Percentiles rank a stretch among this genome's conserved stretches.
Conservation (phyloP, 2,113 vertebrate genomes). For the Aviceda subcristata region DNA sequence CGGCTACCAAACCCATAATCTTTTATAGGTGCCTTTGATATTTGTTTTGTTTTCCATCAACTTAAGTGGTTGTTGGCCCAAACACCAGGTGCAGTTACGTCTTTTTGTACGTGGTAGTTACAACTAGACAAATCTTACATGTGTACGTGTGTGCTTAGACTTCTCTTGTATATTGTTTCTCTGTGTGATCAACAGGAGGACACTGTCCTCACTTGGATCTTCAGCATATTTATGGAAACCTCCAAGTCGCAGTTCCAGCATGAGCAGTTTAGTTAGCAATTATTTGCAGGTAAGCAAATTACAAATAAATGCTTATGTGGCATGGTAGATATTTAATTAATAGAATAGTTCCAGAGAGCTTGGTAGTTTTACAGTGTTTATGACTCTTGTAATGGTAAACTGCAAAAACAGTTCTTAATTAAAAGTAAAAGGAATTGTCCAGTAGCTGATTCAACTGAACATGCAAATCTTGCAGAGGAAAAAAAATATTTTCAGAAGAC, state of each 20-base stretch:
- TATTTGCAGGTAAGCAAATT: conserved; percentile 83
- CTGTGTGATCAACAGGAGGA: conserved; percentile 77
- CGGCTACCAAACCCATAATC: not conserved
- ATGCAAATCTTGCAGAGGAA: not conserved
- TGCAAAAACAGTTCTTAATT: not conserved
- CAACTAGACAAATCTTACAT: not conserved
- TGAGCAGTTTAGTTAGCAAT: conserved; percentile 89
- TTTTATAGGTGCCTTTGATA: not conserved
- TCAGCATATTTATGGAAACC: conserved; percentile 83
- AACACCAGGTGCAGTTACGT: not conserved
- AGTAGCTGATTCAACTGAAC: not conserved
- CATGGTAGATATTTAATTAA: not conserved
- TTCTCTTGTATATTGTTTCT: not conserved
- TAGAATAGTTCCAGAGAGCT: not conserved
- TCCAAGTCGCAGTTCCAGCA: conserved; percentile 92
- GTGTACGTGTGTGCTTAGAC: not conserved
- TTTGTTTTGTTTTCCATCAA: not conserved
- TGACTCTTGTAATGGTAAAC: not conserved
- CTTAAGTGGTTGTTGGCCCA: not conserved
- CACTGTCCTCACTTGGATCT: conserved; percentile 74
- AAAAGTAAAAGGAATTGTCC: not conserved
- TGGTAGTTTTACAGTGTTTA: not conserved
- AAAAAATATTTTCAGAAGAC: not conserved
- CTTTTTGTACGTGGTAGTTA: not conserved
- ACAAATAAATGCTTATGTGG: not conserved